Evolutionary conservation across 2,797 vertebrate genomes (phyloP), one percentile per base, ranked within the genome.

Genomic region (Miopithecus talapoin): DNA sequence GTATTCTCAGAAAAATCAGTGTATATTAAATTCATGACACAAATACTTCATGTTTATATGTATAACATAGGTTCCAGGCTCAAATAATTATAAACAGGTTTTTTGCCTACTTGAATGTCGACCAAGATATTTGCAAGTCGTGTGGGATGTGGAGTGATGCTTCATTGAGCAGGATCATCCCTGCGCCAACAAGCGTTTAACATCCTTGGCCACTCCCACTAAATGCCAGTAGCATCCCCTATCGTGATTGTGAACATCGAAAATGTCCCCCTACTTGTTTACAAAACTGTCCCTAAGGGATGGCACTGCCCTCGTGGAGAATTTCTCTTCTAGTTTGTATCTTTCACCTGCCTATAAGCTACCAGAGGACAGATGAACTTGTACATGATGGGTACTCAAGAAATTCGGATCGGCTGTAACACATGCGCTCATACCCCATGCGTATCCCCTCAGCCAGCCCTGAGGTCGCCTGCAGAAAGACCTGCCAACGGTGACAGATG

Each of bases 1-100:
- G 50, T 76, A 53, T 81, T 96, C 88, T 80, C 85, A 21, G 96
- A 91, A 95, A 95, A 95, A 28, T 79, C 80, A 11, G 83, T 55
- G 28, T 48, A 39, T 55, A 83, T 94, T 96, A 88, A 96, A 97
- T 91, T 55, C 1, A 1, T 81, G 79, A 96, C 87, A 94, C 46
- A 94, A 95, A 91, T 68, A 75, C 50, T 96, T 95, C 55, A 75
- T 72, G 75, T 92, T 93, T 90, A 36, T 26, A 26, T 64, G 43
- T 50, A 68, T 19, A 91, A 94, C 3, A 22, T 57, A 93, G 33
- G n/a, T 53, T 87, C 78, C 78, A 39, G 68, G 39, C 30, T 36
- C n/a, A 33, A 75, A 70, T 85, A 39, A 95, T 92, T 84, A 86
- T 14, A 55, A 80, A 43, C 55, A 83, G 74, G 30, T 36, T 90